phyloP scores from a whole-genome alignment of 2,113 vertebrate species.

The Triplophysa siluroides region DNA sequence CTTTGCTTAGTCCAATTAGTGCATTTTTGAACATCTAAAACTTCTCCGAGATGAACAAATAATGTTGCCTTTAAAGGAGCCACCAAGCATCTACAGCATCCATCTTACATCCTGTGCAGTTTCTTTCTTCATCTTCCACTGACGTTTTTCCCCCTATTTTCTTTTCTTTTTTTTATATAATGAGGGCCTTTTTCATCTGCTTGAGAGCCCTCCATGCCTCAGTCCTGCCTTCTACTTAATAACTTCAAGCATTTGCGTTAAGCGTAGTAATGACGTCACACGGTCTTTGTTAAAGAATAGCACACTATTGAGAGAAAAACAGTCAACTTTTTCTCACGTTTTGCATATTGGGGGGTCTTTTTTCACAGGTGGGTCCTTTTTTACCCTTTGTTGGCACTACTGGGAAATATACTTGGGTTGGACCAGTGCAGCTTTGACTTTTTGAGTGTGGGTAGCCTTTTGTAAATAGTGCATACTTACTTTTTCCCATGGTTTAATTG shows the following conservation, averaged over 20 bases:
- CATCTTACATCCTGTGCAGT: not conserved
- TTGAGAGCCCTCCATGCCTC: conserved; percentile 26
- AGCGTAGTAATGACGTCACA: conserved; percentile 20
- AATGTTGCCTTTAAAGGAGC: conserved; percentile 3
- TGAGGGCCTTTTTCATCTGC: conserved; percentile 1
- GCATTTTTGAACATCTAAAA: conserved; percentile 1
- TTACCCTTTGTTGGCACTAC: conserved; percentile 2
- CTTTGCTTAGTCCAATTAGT: conserved; percentile 20
- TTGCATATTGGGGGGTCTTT: not conserved
- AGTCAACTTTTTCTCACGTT: not conserved
- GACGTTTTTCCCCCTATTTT: not conserved
- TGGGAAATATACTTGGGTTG: conserved; percentile 16
- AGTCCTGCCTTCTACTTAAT: not conserved
- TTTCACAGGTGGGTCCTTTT: conserved; percentile 5
- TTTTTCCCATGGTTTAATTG: not conserved
- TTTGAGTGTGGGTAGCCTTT: conserved; percentile 29
- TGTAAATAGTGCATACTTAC: conserved; percentile 21
- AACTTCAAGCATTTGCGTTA: not conserved
- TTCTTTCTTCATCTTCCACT: not conserved
- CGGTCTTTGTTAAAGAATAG: conserved; percentile 5
- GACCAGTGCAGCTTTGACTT: conserved; percentile 21
- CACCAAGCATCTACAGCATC: not conserved
- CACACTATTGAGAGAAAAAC: not conserved
- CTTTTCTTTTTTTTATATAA: conserved; percentile 14
- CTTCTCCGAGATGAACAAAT: conserved; percentile 3